phyloP scores from a whole-genome alignment of 2,113 vertebrate genomes.

The Zeus faber region DNA sequence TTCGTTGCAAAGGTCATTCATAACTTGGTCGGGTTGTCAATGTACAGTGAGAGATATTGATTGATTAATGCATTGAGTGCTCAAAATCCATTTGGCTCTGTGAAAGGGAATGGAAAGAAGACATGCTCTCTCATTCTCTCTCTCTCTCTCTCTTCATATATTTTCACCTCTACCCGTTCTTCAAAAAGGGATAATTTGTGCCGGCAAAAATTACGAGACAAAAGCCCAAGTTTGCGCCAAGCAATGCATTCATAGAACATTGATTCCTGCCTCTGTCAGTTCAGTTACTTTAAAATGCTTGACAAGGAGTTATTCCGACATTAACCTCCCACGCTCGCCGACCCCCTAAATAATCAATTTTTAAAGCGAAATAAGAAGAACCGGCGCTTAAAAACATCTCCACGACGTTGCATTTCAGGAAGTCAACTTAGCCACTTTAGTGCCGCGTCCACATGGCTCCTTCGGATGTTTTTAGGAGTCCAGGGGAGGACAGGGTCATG shows the following conservation, averaged over 20 bases:
- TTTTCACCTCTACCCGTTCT: constrained; percentile 98
- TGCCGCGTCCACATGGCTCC: constrained; percentile 30
- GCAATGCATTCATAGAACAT: constrained; percentile 93
- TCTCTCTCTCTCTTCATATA: constrained; percentile 64
- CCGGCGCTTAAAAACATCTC: constrained; percentile 15
- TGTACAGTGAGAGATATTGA: constrained; percentile 99
- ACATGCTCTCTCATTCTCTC: constrained; percentile 69
- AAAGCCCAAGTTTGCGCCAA: constrained; percentile 94
- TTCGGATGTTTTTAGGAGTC: constrained; percentile 31
- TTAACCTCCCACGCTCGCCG: constrained; percentile 80
- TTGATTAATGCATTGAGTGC: constrained; percentile 99
- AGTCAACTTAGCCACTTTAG: constrained; percentile 24
- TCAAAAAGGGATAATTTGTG: constrained; percentile 91
- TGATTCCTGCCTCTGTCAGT: constrained; percentile 96
- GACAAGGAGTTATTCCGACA: constrained; percentile 88
- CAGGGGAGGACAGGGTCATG: constrained; percentile 32
- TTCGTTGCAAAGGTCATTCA: constrained; percentile 98
- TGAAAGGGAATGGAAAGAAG: constrained; percentile 92
- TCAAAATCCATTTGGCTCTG: constrained; percentile 98
- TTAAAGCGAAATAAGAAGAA: constrained; percentile 29
- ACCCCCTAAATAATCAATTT: constrained; percentile 55
- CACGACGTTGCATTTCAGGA: too few species aligned
- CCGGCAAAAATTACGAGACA: constrained; percentile 91
- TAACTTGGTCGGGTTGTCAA: constrained; percentile 95
- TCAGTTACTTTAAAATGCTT: constrained; percentile 92